These are phyloP conservation scores for Mystacides longicornis DNA, from an alignment of 2,888 invertebrate genomes.

Conservation along the genomic window DNA sequence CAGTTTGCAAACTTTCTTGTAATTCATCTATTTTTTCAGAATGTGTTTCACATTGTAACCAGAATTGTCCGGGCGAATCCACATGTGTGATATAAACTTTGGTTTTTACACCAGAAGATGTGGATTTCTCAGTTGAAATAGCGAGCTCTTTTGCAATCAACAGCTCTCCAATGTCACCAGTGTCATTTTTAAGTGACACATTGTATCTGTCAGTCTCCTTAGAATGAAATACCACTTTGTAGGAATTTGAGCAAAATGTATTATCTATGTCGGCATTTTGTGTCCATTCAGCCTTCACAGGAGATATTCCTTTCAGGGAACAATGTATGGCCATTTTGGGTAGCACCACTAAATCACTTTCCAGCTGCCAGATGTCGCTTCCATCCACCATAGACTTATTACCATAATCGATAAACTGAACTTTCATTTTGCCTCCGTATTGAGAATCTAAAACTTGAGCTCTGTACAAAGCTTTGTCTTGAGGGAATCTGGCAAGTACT, in stretches of 20 bases:
- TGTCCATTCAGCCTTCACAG: slow-evolving; percentile 53
- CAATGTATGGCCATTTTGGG: slow-evolving; percentile 68
- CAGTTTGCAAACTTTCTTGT: slow-evolving; percentile 58
- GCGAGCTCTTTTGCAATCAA: slow-evolving; percentile 46
- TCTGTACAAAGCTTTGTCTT: slow-evolving; percentile 64
- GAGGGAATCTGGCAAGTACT: slow-evolving; percentile 62
- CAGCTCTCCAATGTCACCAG: slow-evolving; percentile 40
- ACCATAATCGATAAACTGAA: slow-evolving; percentile 71
- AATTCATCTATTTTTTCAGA: slow-evolving; percentile 49
- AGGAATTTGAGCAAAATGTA: slow-evolving; percentile 55
- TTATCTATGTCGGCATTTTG: slow-evolving; percentile 46
- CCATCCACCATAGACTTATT: slow-evolving; percentile 58
- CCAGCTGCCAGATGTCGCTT: slow-evolving; percentile 62
- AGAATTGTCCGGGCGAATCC: slow-evolving; percentile 71
- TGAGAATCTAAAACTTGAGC: slow-evolving; percentile 56
- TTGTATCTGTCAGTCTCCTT: slow-evolving; percentile 42
- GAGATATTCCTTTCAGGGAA: slow-evolving; percentile 53
- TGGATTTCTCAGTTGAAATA: neutral
- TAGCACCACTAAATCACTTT: slow-evolving; percentile 55
- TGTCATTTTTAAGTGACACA: slow-evolving; percentile 43
- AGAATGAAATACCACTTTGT: slow-evolving; percentile 52
- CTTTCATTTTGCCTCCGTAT: slow-evolving; percentile 53
- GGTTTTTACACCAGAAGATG: neutral
- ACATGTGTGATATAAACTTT: slow-evolving; percentile 41
- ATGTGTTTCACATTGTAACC: slow-evolving; percentile 59